Evolutionary conservation across 2,888 invertebrate species (phyloP), one percentile per base, ranked within the genome.

Genomic region (Syritta pipiens): DNA sequence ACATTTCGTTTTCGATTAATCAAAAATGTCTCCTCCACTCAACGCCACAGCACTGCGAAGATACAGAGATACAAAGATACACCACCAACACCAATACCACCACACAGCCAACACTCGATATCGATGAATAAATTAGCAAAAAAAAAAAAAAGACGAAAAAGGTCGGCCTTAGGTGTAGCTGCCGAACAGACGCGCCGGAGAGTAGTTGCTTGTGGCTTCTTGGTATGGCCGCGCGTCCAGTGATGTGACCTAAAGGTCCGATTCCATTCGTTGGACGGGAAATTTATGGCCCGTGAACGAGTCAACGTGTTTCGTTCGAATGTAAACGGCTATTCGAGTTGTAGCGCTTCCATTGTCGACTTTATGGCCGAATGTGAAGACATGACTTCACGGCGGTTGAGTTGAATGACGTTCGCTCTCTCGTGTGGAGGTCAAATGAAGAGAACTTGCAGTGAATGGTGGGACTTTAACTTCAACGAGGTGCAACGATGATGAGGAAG

Each of bases 1-100:
- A 44, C 28, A 49, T 63, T 26, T 57, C 12, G 63, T 20, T 20
- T 68, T 60, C 60, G 68, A 68, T 75, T 68, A 53, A 75, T 75
- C 68, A 75, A 68, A 68, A 53, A 75, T 72, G 53, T 26, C 53
- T 42, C 35, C 19, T 30, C 59, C 20, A 28, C 51, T 32, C 60
- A 20, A 42, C 55, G 10, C 19, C 46, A 53, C 59, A 60, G n/a
- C 24, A 17, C 37, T 17, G 37, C 37, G n/a, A n/a, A n/a, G n/a
- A n/a, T n/a, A n/a, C n/a, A n/a, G n/a, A n/a, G n/a, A n/a, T n/a
- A n/a, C n/a, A n/a, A n/a, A n/a, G n/a, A n/a, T n/a, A n/a, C n/a
- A n/a, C n/a, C n/a, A n/a, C n/a, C n/a, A n/a, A n/a, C n/a, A n/a
- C n/a, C n/a, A n/a, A n/a, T n/a, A n/a, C n/a, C n/a, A n/a, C n/a